Conservation (phyloP, 2,113 vertebrate genomes). For the Capreolus pygargus region DNA sequence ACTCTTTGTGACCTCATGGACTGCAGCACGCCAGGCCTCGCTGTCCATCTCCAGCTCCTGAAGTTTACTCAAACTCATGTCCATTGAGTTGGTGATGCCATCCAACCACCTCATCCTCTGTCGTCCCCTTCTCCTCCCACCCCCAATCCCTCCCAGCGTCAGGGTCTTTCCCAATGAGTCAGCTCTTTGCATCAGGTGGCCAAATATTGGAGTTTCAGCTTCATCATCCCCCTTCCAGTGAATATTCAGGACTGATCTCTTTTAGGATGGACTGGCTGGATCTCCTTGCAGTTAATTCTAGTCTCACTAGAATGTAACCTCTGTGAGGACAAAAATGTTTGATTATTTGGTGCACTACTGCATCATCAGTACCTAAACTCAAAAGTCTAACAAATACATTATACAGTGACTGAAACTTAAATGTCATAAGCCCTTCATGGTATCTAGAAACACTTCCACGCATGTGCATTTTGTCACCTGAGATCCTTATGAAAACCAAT, state of each 20-base stretch:
- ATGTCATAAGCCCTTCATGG: background rate
- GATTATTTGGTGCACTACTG: background rate
- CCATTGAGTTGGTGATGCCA: background rate
- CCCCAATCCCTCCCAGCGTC: too few relatives aligned
- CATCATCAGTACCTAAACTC: background rate
- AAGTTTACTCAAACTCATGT: background rate
- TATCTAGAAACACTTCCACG: background rate
- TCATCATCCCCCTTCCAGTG: background rate
- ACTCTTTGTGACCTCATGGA: background rate
- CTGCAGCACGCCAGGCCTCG: background rate
- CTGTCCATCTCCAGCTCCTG: rapidly evolving
- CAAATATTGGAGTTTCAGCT: too few relatives aligned
- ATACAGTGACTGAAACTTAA: background rate
- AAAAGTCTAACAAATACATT: background rate
- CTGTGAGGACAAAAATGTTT: background rate
- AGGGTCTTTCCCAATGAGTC: too few relatives aligned
- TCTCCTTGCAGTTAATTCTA: background rate
- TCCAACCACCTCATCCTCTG: background rate
- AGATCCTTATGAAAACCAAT: background rate
- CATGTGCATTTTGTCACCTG: background rate
- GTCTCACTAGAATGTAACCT: background rate
- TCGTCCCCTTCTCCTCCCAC: rapidly evolving
- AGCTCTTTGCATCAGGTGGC: too few relatives aligned
- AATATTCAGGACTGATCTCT: background rate
- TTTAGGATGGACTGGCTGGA: background rate